Conservation (phyloP, 2,797 vertebrate species). For the Telmatherina bonti region DNA sequence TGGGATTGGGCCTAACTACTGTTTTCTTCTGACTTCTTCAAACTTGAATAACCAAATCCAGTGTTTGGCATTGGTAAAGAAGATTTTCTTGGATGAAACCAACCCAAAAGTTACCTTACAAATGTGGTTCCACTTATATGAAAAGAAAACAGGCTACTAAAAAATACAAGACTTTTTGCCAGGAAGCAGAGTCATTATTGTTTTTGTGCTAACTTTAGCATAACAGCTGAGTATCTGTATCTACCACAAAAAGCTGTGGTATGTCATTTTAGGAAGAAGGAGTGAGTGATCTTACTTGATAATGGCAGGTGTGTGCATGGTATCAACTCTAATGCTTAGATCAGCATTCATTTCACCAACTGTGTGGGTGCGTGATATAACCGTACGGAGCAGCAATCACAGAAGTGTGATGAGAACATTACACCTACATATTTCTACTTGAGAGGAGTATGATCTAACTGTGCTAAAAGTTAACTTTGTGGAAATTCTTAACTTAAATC, state of each 20-base stretch:
- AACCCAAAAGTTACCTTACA: no score
- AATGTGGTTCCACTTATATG: no score
- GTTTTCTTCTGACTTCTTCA: no score
- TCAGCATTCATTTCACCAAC: slow-evolving; percentile 5
- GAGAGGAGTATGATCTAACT: slow-evolving; percentile 10
- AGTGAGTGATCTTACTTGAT: neutral
- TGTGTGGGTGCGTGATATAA: slow-evolving; percentile 24
- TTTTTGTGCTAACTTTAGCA: no score
- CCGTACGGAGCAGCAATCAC: slow-evolving; percentile 4
- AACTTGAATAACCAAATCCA: no score
- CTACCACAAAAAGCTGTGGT: slow-evolving; percentile 22
- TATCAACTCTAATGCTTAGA: slow-evolving; percentile 9
- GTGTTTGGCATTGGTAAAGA: no score
- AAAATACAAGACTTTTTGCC: no score
- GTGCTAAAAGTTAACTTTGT: slow-evolving; percentile 14
- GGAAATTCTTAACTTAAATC: slow-evolving; percentile 3
- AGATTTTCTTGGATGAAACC: no score
- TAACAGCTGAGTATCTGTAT: neutral
- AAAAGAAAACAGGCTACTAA: no score
- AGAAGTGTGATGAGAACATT: slow-evolving; percentile 20
- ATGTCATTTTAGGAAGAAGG: slow-evolving; percentile 8
- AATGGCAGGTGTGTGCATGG: slow-evolving; percentile 18
- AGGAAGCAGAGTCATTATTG: no score
- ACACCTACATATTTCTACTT: slow-evolving; percentile 11
- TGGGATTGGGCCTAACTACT: no score